These are phyloP conservation scores for Anthophora plumipes DNA, from an alignment of 2,888 invertebrate species.

Conservation along the genomic window DNA sequence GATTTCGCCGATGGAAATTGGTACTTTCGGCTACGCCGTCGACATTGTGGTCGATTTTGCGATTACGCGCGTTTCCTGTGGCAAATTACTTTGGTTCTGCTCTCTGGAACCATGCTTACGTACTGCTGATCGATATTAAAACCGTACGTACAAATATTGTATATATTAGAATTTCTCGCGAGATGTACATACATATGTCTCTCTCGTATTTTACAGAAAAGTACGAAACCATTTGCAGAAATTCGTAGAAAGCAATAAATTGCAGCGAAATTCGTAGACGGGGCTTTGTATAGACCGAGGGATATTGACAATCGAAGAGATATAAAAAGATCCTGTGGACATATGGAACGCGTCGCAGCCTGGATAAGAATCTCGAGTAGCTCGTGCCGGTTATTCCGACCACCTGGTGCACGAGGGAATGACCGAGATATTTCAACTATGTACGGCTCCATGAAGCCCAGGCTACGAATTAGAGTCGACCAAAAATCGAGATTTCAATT, in stretches of 20 bases:
- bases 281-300: constrained; percentile 4
- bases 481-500: constrained; percentile 40
- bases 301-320: constrained; percentile 25
- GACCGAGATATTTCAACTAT: constrained; percentile 38
- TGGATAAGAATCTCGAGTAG: constrained; percentile 32
- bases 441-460: not conserved
- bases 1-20: constrained; percentile 44
- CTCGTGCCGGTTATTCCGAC: constrained; percentile 35
- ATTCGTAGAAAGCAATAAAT: not conserved
- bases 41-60: constrained; percentile 27
- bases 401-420: constrained; percentile 39
- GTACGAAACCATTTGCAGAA: not conserved
- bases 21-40: constrained; percentile 41
- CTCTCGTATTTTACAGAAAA: not conserved
- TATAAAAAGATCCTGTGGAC: constrained; percentile 22
- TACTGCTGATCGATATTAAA: not conserved
- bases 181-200: too few relatives aligned
- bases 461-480: not conserved
- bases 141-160: too few relatives aligned
- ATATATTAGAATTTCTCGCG: too few relatives aligned
- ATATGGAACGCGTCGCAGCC: constrained; percentile 27
- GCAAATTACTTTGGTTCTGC: constrained; percentile 43
- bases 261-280: not conserved
- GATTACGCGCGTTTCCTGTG: constrained; percentile 46
- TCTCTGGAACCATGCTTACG: not conserved